Evolutionary conservation across 2,888 invertebrate genomes (phyloP), one percentile per base, ranked within the genome.

Genomic region (Drosophila flavopinicola): DNA sequence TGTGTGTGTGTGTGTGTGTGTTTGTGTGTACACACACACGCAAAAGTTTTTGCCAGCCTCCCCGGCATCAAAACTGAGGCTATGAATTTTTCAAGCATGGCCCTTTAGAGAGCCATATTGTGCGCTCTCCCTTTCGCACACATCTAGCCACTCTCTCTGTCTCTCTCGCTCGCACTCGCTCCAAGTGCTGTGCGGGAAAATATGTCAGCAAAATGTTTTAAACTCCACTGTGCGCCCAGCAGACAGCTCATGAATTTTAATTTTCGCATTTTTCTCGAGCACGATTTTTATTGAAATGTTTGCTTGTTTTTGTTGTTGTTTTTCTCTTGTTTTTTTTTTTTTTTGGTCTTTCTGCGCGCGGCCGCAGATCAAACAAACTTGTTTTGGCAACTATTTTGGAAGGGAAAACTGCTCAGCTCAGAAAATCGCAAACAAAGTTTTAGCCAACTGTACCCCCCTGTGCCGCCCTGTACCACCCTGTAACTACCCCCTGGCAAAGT

Each of bases 191-290:
- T 35, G n/a, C n/a, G n/a, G 30, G 27, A 54, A 71, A 71, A 71
- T 67, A 71, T 73, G 73, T 71, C 68, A 67, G 61, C 71, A 33
- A 73, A 68, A 58, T 71, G 61, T 48, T 71, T 71, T 73, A 58
- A 71, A 45, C 57, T 71, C 32, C 35, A 6, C 37, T 20, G 10
- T 42, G 30, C 51, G 30, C 30, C n/a, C 11, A 25, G 25, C 69
- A 42, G 30, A 27, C 32, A 37, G 41, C 39, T 77, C 74, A 84
- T 79, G 78, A 80, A 80, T 84, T 79, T 78, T 79, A 77, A 84
- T 84, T 83, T 78, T 42, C 5, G 37, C 54, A 71, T 75, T 60
- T 57, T 27, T 33, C 71, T 54, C 53, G 45, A 38, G 33, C 29
- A 59, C 49, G 25, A 20, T 33, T 53, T 61, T 56, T 68, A 68